Conservation (phyloP, 1,140 invertebrate genomes). For the Lasaia peninsularis region DNA sequence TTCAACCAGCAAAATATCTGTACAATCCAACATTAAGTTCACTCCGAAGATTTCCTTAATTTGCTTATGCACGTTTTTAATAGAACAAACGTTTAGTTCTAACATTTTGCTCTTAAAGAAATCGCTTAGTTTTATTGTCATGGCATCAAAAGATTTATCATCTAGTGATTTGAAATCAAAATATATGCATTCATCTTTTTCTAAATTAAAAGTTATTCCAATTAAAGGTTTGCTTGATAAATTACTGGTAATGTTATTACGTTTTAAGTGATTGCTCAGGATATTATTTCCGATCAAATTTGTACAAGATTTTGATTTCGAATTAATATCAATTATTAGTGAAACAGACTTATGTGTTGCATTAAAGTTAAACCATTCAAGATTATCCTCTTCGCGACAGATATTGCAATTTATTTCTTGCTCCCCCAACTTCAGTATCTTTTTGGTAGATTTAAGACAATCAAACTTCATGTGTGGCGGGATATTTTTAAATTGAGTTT, state of each 20-base stretch:
- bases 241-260: neutral
- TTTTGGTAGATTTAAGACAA: slow-evolving; percentile 12
- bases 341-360: slow-evolving; percentile 31
- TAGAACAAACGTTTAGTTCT: slow-evolving; percentile 38
- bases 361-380: slow-evolving; percentile 38
- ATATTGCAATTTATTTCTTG: slow-evolving; percentile 27
- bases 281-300: slow-evolving; percentile 53
- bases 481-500: neutral
- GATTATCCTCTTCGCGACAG: slow-evolving; percentile 38
- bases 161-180: slow-evolving; percentile 44
- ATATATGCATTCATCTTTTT: slow-evolving; percentile 36
- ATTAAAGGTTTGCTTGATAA: slow-evolving; percentile 26
- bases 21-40: slow-evolving; percentile 29
- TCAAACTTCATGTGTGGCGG: neutral
- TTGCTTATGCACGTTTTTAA: slow-evolving; percentile 33
- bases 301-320: slow-evolving; percentile 16
- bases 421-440: slow-evolving; percentile 16
- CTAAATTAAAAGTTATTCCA: slow-evolving; percentile 44
- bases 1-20: slow-evolving; percentile 50
- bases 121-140: slow-evolving; percentile 36
- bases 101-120: slow-evolving; percentile 33
- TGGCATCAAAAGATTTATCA: slow-evolving; percentile 10
- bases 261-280: slow-evolving; percentile 22
- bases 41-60: slow-evolving; percentile 38
- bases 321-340: slow-evolving; percentile 40